Base-by-base conservation (phyloP, 2,797 vertebrate species). In the Dicrostonyx torquatus region DNA sequence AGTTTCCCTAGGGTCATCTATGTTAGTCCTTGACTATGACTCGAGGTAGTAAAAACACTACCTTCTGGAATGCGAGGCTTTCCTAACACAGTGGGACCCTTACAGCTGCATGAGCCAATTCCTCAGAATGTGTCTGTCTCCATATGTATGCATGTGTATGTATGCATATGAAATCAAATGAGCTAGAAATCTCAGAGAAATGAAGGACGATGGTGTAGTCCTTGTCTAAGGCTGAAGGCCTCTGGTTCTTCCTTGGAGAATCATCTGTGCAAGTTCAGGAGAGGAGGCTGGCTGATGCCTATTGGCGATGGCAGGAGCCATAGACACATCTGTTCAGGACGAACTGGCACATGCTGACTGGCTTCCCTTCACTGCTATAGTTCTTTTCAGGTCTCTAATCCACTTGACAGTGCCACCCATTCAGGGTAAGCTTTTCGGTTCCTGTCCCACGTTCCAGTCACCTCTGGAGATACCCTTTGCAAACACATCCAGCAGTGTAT, bases 301-400 rank as follows among this genome's bases (percentile, higher is more conserved):
- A 3, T 77, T 1, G 1, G 43, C 0, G 2, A 64, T 48, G 14
- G 24, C 13, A 18, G 14, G 14, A 37, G 43, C 10, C 43, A 29
- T 14, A 66, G 58, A 50, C 6, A 50, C 13, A n/a, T 17, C 13
- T 9, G 37, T 40, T 76, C 55, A 18, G 72, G 31, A 78, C 78
- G 22, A 89, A 31, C 14, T 20, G 58, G 45, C 14, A 31, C 3
- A 29, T 22, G 14, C 73, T 66, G 1, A 1, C 58, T 40, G 45
- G 34, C 14, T 89, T 66, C 64, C 22, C 62, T 64, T n/a, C 20
- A 37, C 87, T 64, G 34, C 14, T n/a, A 9, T n/a, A 24, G 55
- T 26, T 62, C 40, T 48, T 22, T 62, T 72, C 40, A 64, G 37
- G 58, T 24, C 22, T 24, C 73, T 34, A 48, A 34, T 24, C 55